Base-by-base conservation (phyloP, 2,888 invertebrate species). In the Drosophila maculinotata region DNA sequence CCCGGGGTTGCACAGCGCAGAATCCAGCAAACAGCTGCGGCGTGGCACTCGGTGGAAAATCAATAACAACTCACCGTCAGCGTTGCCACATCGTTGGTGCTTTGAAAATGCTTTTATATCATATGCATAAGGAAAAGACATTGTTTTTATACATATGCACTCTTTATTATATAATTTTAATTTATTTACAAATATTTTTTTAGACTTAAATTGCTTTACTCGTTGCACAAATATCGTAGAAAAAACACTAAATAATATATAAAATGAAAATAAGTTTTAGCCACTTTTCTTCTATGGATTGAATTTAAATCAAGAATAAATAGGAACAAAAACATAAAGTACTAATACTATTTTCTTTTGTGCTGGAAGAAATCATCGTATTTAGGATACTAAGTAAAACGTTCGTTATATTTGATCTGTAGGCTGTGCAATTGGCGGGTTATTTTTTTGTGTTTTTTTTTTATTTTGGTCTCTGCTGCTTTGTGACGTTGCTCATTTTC, bases 271-370 rank as follows among this genome's bases (percentile, higher is more conserved):
- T 73, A 69, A 68, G 70, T 69, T 83, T 78, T 85, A 76, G 80
- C 78, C 86, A 76, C 67, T 70, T 79, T 64, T 54, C 60, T 67
- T 78, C 69, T 76, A 70, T 82, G 79, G 78, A 71, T 81, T 77
- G 79, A 82, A 77, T 82, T 85, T 69, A 80, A 69, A 58, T 76
- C 86, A 76, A 86, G 79, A 89, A 90, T 89, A 89, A 90, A 90
- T 89, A 89, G 89, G 89, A 89, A 89, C 89, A 90, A 81, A 89
- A 87, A 87, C 79, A 85, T 88, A 79, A 83, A 79, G 79, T 74
- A 79, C 88, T 89, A 90, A 87, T 79, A 78, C 81, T 82, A 82
- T 85, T 79, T 82, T 58, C 53, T 62, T 69, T 81, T 77, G 72
- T 67, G 68, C 76, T 85, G 75, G 59, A 71, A 70, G 70, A 76